Base-by-base conservation (phyloP, 2,113 vertebrate genomes). In the Blennius ocellaris region DNA sequence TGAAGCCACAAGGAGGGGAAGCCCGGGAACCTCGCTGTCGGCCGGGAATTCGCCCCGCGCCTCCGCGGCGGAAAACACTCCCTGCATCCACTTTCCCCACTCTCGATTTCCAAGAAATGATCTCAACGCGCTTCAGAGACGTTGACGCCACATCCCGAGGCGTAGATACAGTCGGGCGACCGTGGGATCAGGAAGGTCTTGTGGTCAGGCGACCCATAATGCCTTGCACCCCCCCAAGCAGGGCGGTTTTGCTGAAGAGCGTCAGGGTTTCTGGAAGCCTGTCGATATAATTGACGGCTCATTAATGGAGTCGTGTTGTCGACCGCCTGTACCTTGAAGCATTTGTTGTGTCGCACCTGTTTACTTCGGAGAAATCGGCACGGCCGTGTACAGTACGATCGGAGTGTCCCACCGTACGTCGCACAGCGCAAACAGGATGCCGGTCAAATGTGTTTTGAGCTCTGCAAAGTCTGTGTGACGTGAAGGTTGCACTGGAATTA, bases 231-330 rank as follows among this genome's bases (percentile, higher is more conserved):
- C 69, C 9, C 76, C 65, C 69, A 8, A 30, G 15, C 60, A 5
- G 53, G 73, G 43, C 49, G 54, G 56, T 87, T 88, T 78, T 76
- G 55, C 54, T 55, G 14, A 84, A 75, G 64, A 16, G 61, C 11
- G n/a, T 57, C 54, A 48, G 16, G 50, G 57, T 80, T 88, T 78
- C 59, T 80, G 60, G 76, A 73, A 49, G 37, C 51, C 64, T 41
- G 59, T 87, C 87, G 49, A 86, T 87, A 79, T n/a, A 7, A 86
- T 77, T 69, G 82, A 89, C 52, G 62, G 30, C 40, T 59, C 54
- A 7, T 56, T 80, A 85, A 72, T 71, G n/a, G 55, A 65, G 56
- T 5, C 38, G 45, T 12, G 8, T 45, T 45, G 53, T 80, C 73
- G 52, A 52, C 50, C 3, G 55, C 50, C 45, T 71, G 48, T 37